Evolutionary conservation across 2,888 invertebrate genomes (phyloP), one percentile per base, ranked within the genome.

Genomic region (Eupsilia transversa): DNA sequence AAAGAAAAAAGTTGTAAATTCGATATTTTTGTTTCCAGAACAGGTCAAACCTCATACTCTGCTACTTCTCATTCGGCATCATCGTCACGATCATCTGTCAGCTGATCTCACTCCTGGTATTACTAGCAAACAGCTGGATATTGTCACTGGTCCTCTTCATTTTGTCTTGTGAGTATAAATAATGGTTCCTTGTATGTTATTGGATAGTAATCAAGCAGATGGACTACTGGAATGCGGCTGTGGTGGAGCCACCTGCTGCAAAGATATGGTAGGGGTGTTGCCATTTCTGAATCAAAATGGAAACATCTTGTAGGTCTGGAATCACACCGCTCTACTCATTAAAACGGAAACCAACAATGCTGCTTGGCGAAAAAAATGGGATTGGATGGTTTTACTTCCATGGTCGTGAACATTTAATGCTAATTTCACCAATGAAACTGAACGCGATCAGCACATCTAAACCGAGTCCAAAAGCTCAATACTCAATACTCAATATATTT

Each of bases 41-140:
- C 57, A 78, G 71, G 0, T 38, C 91, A 0, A 88, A 79, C 27
- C 79, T 87, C 17, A 78, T 92, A 14, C 80, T 92, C 2, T 30
- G 78, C 41, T 90, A 88, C 83, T 92, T 92, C 77, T 72, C 82
- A 0, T 90, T 77, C 41, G 90, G 89, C 6, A 87, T 87, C 63
- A 63, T 92, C 46, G 20, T 89, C 46, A 86, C 86, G 0, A 90
- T 92, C 56, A 33, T 91, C 17, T 66, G 80, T 33, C 68, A 78
- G 43, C 85, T 92, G n/a, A 80, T 80, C 10, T 87, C 83, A 0
- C 70, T 92, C 3, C 74, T 92, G 23, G n/a, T 90, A 5, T 65
- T 92, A 23, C 65, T 92, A 3, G 69, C 84, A 0, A 71, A 63
- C 6, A 74, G 81, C 46, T 91, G 91, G 92, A 43, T 74, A 1